A percentile compares a stretch with the other conserved stretches of the same genome.
These are phyloP conservation scores for Aphyosemion australe DNA, from an alignment of 2,113 vertebrate species.

Conservation along the genomic window DNA sequence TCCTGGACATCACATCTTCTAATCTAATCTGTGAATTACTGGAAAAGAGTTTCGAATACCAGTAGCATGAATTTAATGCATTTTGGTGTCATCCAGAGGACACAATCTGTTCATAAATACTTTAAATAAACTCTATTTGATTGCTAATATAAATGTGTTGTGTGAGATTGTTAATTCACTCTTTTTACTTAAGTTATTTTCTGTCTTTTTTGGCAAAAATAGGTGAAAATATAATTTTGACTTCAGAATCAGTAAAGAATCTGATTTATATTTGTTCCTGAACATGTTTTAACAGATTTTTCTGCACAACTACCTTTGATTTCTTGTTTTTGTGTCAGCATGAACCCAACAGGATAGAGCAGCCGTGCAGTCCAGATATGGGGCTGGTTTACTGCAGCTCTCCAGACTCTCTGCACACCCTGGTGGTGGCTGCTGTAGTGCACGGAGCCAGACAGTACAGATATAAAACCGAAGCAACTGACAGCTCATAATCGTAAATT, in stretches of 20 bases:
- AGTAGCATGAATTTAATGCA: too few relatives aligned
- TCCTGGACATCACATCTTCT: background rate
- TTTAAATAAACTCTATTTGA: too few relatives aligned
- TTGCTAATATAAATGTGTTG: too few relatives aligned
- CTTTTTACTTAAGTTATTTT: too few relatives aligned
- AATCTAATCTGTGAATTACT: background rate
- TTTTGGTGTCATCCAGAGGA: too few relatives aligned
- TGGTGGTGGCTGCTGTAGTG: slow-evolving; percentile 34
- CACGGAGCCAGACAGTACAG: slow-evolving; percentile 47
- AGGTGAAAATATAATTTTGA: slow-evolving; percentile 48
- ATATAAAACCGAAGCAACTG: slow-evolving; percentile 57
- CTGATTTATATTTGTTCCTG: slow-evolving; percentile 28
- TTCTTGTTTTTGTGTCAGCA: slow-evolving; percentile 9
- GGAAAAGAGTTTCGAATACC: background rate
- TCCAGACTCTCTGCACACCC: slow-evolving; percentile 32
- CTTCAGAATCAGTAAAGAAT: slow-evolving; percentile 9
- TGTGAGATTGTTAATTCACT: too few relatives aligned
- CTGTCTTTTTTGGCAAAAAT: slow-evolving; percentile 6
- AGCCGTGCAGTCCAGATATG: slow-evolving; percentile 29
- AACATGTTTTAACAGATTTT: slow-evolving; percentile 39
- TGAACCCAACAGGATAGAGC: slow-evolving; percentile 24
- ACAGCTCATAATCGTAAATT: slow-evolving; percentile 70
- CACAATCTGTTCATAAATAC: too few relatives aligned
- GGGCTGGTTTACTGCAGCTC: slow-evolving; percentile 58
- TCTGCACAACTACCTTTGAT: slow-evolving; percentile 9